A percentile compares a stretch with the other conserved stretches of the same genome.
phyloP scores from a whole-genome alignment of 2,888 invertebrate species.

The Actias luna region DNA sequence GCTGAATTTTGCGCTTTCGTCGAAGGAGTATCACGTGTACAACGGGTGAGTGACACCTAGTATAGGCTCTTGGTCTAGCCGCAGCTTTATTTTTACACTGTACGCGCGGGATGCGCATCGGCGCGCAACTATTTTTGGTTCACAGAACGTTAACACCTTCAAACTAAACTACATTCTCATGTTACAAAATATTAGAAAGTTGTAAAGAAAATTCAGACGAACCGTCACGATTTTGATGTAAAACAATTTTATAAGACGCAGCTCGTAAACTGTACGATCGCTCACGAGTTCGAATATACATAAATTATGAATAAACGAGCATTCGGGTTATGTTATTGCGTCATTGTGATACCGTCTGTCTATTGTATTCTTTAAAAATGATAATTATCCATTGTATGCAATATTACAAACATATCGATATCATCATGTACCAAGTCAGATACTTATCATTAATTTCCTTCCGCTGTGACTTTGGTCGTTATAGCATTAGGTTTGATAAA shows the following conservation, averaged over 20 bases:
- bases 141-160: conserved; percentile 59
- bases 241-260: conserved; percentile 13
- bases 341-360: conserved; percentile 14
- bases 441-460: conserved; percentile 19
- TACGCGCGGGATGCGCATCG: conserved; percentile 61
- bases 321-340: conserved; percentile 8
- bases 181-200: conserved; percentile 59
- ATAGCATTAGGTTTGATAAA: conserved; percentile 18
- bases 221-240: conserved; percentile 8
- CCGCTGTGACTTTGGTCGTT: conserved; percentile 11
- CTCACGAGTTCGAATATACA: conserved; percentile 18
- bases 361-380: conserved; percentile 16
- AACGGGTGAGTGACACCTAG: conserved; percentile 72
- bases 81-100: conserved; percentile 67
- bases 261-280: conserved; percentile 3
- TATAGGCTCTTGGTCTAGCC: conserved; percentile 45
- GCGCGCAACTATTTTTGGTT: conserved; percentile 71
- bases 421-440: conserved; percentile 6
- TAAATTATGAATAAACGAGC: conserved; percentile 19
- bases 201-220: conserved; percentile 16
- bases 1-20: conserved; percentile 49
- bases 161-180: conserved; percentile 61
- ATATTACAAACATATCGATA: conserved; percentile 14
- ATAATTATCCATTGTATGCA: conserved; percentile 17
- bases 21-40: conserved; percentile 46